Conservation (phyloP, 2,113 vertebrate species). For the Pangasianodon hypophthalmus region DNA sequence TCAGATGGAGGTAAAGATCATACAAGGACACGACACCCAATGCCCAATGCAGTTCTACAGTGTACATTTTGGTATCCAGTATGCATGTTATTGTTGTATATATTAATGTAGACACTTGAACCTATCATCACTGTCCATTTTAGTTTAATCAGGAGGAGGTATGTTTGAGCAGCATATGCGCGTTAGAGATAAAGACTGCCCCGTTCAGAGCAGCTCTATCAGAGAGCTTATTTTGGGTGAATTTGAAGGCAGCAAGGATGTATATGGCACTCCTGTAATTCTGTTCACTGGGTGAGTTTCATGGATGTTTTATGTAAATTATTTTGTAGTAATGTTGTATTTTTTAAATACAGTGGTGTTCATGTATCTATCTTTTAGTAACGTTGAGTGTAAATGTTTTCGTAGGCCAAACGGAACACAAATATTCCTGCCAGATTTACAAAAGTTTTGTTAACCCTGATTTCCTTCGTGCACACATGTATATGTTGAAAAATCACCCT, state of each 20-base stretch:
- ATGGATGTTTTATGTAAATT: neutral
- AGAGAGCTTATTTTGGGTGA: neutral
- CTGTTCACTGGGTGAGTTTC: neutral
- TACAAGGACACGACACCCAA: neutral
- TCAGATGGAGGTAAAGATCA: neutral
- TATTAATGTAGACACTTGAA: neutral
- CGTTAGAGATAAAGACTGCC: neutral
- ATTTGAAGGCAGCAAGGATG: neutral
- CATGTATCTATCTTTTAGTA: neutral
- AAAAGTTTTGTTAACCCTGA: neutral
- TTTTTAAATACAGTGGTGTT: neutral
- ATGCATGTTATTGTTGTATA: neutral
- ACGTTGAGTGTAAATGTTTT: neutral
- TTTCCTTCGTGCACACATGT: neutral
- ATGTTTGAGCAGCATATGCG: neutral
- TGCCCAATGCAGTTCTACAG: neutral
- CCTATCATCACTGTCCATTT: neutral
- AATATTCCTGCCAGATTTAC: neutral
- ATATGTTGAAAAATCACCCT: neutral
- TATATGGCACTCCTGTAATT: neutral
- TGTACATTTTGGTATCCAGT: neutral
- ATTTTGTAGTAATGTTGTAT: neutral
- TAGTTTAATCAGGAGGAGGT: neutral
- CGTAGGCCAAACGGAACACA: neutral
- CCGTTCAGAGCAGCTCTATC: neutral